Conservation (phyloP, 2,888 invertebrate species). For the Monopis laevigella region DNA sequence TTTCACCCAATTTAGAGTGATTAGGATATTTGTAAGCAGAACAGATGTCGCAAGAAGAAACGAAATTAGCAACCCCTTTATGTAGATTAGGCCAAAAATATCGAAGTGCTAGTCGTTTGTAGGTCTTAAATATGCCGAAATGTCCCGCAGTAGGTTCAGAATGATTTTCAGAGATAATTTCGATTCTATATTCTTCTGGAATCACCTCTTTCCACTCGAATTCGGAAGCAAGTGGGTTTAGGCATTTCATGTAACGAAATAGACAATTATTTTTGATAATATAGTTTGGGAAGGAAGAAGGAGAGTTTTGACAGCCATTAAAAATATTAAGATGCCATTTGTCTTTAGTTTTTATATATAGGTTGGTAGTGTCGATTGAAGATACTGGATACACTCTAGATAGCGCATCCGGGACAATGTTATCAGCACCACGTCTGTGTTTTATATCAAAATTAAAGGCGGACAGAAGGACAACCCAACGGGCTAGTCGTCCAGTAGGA, state of each 20-base stretch:
- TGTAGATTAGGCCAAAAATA: constrained; percentile 22
- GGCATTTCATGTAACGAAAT: constrained; percentile 15
- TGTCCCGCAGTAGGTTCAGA: constrained; percentile 19
- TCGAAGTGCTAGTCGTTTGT: constrained; percentile 17
- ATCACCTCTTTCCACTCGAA: constrained; percentile 20
- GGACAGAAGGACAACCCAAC: no score
- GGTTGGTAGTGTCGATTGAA: no score
- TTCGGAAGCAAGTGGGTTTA: constrained; percentile 13
- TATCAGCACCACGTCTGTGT: no score
- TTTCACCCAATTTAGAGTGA: constrained; percentile 18
- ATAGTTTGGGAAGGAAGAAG: no score
- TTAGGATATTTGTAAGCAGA: constrained; percentile 15
- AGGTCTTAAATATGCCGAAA: constrained; percentile 22
- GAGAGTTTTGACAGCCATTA: no score
- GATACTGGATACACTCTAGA: no score
- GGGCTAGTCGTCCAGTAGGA: no score
- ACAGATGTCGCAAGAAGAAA: constrained; percentile 18
- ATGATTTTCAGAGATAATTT: constrained; percentile 16
- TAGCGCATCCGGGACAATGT: no score
- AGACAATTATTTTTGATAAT: no score
- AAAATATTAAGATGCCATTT: no score
- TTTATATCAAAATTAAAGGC: no score
- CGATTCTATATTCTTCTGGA: constrained; percentile 13
- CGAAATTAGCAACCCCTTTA: constrained; percentile 15
- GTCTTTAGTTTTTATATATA: no score